Conservation (phyloP, 2,888 invertebrate genomes). For the Meteorus colon region DNA sequence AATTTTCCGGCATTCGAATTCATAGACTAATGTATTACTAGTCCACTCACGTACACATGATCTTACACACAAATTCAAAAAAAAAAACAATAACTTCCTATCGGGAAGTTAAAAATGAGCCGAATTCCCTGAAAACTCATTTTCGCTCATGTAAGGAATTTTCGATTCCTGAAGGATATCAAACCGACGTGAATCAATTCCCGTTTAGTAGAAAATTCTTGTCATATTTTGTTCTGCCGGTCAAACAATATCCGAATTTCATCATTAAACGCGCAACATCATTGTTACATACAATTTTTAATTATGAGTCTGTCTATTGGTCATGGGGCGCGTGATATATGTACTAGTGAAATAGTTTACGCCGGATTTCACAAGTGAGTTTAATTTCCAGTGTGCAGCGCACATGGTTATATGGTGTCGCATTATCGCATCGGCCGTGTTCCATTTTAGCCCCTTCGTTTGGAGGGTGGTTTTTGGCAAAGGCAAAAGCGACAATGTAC, state of each 20-base stretch:
- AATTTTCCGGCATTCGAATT: too few relatives aligned
- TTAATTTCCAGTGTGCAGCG: constrained; percentile 21
- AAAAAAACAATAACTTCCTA: not conserved
- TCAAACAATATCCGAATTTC: not conserved
- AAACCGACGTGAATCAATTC: too few relatives aligned
- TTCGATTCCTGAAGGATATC: too few relatives aligned
- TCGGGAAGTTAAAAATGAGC: too few relatives aligned
- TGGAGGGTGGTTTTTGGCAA: constrained; percentile 17
- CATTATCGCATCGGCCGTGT: constrained; percentile 26
- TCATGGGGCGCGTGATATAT: not conserved
- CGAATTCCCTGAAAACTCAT: too few relatives aligned
- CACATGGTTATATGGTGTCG: constrained; percentile 3
- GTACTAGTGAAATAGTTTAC: constrained; percentile 11
- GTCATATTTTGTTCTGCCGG: not conserved
- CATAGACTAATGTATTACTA: too few relatives aligned
- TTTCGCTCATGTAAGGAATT: too few relatives aligned
- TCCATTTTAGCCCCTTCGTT: constrained; percentile 25
- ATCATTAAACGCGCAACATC: not conserved
- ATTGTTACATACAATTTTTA: not conserved
- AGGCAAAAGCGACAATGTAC: constrained; percentile 6
- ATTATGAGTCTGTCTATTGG: not conserved
- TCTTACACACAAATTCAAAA: too few relatives aligned
- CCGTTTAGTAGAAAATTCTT: too few relatives aligned
- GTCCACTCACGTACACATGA: too few relatives aligned
- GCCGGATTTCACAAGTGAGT: constrained; percentile 39